phyloP scores from a whole-genome alignment of 2,113 vertebrate species.

The Zapornia atra region DNA sequence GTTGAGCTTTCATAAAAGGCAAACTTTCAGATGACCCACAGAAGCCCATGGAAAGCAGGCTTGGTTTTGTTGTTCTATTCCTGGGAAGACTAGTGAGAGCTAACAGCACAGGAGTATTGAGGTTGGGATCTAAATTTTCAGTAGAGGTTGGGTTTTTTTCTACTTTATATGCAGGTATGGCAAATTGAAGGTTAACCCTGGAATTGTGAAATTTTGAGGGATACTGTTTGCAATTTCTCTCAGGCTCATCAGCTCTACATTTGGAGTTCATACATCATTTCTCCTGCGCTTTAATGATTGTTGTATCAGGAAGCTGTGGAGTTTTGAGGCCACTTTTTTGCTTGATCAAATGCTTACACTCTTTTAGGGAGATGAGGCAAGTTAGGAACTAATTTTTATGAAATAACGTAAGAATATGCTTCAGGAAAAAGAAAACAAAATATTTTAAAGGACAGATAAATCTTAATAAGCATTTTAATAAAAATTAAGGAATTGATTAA shows the following conservation, averaged over 20 bases:
- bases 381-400: not conserved
- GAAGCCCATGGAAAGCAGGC: not conserved
- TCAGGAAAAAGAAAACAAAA: not conserved
- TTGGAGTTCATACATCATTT: not conserved
- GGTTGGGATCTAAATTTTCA: not conserved
- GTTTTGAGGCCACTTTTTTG: not conserved
- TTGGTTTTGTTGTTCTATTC: not conserved
- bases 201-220: not conserved
- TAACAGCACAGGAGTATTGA: not conserved
- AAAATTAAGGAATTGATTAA: not conserved
- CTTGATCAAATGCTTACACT: not conserved
- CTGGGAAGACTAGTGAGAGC: not conserved
- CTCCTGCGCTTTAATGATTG: not conserved
- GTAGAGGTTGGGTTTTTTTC: not conserved
- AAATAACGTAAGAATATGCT: not conserved
- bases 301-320: not conserved
- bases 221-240: not conserved
- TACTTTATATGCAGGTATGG: not conserved
- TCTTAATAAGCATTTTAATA: not conserved
- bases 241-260: not conserved
- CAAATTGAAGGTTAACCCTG: not conserved
- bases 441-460: not conserved
- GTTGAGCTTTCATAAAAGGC: not conserved
- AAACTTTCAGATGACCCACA: not conserved
- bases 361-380: not conserved